Percentiles rank a stretch among this genome's conserved stretches.
phyloP scores from a whole-genome alignment of 2,113 vertebrate species.

The Otis tarda region DNA sequence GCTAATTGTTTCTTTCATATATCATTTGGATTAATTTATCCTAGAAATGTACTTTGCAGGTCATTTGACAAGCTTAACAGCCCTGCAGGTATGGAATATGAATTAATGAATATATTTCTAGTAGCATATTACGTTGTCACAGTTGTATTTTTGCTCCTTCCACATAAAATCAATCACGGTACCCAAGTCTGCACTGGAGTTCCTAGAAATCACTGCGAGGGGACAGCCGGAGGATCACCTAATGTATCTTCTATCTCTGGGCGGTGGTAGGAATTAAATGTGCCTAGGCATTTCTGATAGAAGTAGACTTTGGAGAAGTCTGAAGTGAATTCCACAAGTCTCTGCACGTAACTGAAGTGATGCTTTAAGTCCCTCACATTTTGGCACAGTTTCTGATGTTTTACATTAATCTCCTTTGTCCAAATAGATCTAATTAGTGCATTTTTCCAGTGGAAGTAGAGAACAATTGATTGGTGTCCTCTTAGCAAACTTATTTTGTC shows the following conservation, averaged over 20 bases:
- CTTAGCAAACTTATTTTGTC: neutral
- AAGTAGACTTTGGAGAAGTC: neutral
- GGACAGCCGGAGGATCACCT: neutral
- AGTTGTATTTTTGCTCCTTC: neutral
- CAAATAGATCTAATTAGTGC: neutral
- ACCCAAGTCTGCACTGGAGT: neutral
- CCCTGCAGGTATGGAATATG: neutral
- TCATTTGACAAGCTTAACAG: neutral
- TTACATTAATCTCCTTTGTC: neutral
- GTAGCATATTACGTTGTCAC: neutral
- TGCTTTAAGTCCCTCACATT: neutral
- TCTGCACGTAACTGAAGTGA: neutral
- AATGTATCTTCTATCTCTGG: neutral
- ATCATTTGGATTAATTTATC: neutral
- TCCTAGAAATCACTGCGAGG: neutral
- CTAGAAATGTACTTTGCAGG: neutral
- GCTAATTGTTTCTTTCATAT: neutral
- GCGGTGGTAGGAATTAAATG: neutral
- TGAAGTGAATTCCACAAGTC: neutral
- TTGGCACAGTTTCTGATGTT: neutral
- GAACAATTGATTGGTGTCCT: neutral
- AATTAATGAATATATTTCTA: neutral
- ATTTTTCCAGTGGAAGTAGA: neutral
- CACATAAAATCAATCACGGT: fast-evolving
- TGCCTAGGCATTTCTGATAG: neutral